phyloP scores from a whole-genome alignment of 2,797 vertebrate species.

The Enteromius afrohamiltoni region DNA sequence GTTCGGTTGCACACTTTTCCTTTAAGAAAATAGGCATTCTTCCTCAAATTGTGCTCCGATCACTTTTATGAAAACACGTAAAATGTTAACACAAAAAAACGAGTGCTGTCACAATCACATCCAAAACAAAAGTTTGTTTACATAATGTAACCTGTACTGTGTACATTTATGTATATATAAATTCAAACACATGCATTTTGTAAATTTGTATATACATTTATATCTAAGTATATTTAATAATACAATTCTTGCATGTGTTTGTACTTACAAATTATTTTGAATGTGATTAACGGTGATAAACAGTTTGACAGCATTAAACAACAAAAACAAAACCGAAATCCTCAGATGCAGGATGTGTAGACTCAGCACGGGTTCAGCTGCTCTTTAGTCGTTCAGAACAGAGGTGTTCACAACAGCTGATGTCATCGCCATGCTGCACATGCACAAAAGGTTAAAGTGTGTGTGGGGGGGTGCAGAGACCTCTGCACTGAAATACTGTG shows the following conservation, averaged over 20 bases:
- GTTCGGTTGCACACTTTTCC: background rate
- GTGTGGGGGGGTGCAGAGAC: slow-evolving; percentile 3
- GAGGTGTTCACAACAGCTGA: background rate
- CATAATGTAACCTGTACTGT: no score
- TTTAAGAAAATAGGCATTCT: background rate
- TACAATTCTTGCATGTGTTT: no score
- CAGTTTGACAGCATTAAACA: no score
- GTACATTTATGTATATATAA: no score
- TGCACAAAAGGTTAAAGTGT: background rate
- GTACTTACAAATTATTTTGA: no score
- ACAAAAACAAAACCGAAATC: background rate
- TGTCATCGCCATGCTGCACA: background rate
- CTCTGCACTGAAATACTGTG: slow-evolving; percentile 11
- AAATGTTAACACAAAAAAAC: background rate
- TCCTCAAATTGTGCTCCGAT: background rate
- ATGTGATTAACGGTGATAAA: no score
- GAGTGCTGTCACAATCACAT: no score
- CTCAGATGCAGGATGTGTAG: background rate
- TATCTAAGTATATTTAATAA: no score
- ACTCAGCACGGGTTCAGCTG: background rate
- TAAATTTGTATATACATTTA: no score
- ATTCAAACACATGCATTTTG: no score
- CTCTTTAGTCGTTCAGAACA: background rate
- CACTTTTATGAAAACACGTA: background rate
- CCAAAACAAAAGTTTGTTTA: no score